Evolutionary conservation across 2,797 vertebrate species (phyloP).

Genomic region (Spinus pinus): DNA sequence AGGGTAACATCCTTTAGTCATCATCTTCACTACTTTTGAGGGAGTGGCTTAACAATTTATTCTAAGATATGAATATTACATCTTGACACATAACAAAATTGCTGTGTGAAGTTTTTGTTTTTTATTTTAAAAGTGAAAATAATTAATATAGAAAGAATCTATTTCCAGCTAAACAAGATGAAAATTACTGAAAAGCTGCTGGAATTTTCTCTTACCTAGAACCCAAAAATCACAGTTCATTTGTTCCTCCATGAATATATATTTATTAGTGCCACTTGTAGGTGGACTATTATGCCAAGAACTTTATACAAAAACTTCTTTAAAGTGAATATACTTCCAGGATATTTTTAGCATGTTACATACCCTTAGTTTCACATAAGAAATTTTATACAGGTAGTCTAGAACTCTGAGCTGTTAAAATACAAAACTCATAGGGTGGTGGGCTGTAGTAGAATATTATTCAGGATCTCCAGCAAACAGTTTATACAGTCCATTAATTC

Average conservation of each 20-base stretch:
- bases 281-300: neutral
- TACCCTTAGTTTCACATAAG: neutral
- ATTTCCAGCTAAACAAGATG: neutral
- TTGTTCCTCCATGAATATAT: neutral
- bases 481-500: neutral
- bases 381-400: neutral
- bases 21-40: neutral
- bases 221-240: neutral
- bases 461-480: neutral
- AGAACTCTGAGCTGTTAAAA: neutral
- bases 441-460: neutral
- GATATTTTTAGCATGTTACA: constrained; percentile 19
- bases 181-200: neutral
- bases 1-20: neutral
- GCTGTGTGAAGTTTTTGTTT: rapidly evolving
- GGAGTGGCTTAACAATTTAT: neutral
- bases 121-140: neutral
- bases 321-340: neutral
- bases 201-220: neutral
- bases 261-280: neutral
- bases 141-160: neutral
- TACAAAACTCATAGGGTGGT: neutral
- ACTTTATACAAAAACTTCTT: neutral
- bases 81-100: neutral
- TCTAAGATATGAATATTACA: neutral